Base-by-base conservation (phyloP, 2,797 vertebrate genomes). In the Crenichthys baileyi region DNA sequence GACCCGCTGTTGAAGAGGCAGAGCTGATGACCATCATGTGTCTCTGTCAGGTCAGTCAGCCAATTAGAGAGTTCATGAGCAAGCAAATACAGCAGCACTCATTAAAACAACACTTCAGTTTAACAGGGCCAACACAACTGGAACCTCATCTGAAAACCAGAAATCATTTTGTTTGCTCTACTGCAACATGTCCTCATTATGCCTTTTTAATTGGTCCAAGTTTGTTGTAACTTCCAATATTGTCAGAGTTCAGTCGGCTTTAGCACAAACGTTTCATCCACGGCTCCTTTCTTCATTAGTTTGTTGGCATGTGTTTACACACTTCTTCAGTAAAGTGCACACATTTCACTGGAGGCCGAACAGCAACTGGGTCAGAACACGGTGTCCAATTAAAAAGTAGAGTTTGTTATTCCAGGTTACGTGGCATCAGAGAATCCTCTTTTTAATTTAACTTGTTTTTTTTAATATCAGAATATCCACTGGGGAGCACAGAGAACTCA, bases 51-150 rank as follows among this genome's bases (percentile, higher is more conserved):
- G 81, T 88, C 88, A 71, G 72, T 48, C 55, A 60, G 75, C 83
- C 86, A 92, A 92, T 93, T 91, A 92, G 79, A 36, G 51, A 63
- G 70, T 85, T 88, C 73, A 75, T 80, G 80, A 71, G 83, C 24
- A 87, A 88, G 83, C 87, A 86, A 75, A 83, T 70, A 72, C 50
- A 81, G 70, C 44, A 18, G 73, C 1, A 4, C 85, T 92, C 90
- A 92, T 93, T 92, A 91, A 83, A 80, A 76, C 65, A 72, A 63
- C 53, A 73, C 73, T 85, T 78, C 44, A 70, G 3, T 73, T 79
- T 74, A 67, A 46, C 65, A 77, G 5, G 61, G 41, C 70, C 44
- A 77, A 73, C 73, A 67, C 84, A 72, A 26, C 31, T 18, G 53
- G 61, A n/a, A 72, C 70, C 61, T 79, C 41, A 26, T 55, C 8